A percentile compares a stretch with the other conserved stretches of the same genome.
These are phyloP conservation scores for Lithobates pipiens DNA, from an alignment of 2,797 vertebrate genomes.

Conservation along the genomic window DNA sequence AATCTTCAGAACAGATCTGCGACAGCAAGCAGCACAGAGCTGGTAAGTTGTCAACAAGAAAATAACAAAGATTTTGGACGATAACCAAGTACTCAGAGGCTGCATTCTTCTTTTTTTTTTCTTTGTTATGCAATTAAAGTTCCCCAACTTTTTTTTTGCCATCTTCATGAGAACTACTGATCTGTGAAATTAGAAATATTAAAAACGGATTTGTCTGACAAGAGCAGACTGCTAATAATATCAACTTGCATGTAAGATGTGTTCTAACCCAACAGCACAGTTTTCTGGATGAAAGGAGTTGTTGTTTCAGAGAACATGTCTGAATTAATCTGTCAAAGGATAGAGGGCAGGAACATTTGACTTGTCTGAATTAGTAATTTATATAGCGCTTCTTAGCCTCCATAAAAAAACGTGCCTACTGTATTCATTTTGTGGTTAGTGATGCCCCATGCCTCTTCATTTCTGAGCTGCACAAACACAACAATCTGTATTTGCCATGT, in stretches of 20 bases:
- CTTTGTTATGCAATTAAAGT: constrained; percentile 43
- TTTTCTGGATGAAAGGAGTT: constrained; percentile 32
- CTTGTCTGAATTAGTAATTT: background rate
- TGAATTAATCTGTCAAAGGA: constrained; percentile 3
- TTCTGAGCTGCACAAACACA: too few species aligned
- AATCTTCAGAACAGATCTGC: constrained; percentile 40
- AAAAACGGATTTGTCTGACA: constrained; percentile 59
- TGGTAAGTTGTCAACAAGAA: constrained; percentile 18
- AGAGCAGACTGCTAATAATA: constrained; percentile 52
- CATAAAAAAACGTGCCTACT: background rate
- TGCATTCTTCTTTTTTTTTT: constrained; percentile 8
- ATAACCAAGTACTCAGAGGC: constrained; percentile 15
- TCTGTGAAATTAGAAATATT: constrained; percentile 60
- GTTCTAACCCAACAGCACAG: constrained; percentile 24
- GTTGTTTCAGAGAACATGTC: constrained; percentile 25
- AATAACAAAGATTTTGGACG: constrained; percentile 4
- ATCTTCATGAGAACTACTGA: constrained; percentile 37
- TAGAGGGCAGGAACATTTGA: background rate
- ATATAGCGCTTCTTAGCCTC: background rate
- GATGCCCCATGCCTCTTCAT: background rate
- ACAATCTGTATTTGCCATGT: too few species aligned
- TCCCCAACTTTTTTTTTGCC: constrained; percentile 35
- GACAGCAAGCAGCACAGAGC: background rate
- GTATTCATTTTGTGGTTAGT: background rate
- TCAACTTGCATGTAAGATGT: constrained; percentile 30